Conservation (phyloP, 2,888 invertebrate species). For the Steinernema carpocapsae region DNA sequence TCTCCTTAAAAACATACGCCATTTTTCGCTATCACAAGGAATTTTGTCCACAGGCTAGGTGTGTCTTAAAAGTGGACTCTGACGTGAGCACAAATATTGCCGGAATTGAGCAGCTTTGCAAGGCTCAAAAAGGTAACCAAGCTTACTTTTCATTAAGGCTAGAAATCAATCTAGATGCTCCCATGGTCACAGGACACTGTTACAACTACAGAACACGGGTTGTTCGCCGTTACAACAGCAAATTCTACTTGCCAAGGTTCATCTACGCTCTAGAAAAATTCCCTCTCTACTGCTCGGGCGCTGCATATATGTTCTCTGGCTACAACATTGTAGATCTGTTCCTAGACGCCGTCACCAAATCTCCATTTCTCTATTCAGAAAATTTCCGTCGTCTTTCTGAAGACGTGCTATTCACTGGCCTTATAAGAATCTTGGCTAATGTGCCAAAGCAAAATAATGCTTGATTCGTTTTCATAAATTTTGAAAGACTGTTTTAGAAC, state of each 20-base stretch:
- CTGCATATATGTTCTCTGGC: constrained; percentile 35
- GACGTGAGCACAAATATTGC: constrained; percentile 31
- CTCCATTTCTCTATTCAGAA: constrained; percentile 12
- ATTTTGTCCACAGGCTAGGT: constrained; percentile 23
- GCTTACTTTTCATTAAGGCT: neutral
- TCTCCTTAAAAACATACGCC: constrained; percentile 36
- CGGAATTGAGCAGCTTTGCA: constrained; percentile 36
- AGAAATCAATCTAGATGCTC: neutral
- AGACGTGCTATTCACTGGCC: constrained; percentile 31
- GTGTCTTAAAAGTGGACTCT: constrained; percentile 34
- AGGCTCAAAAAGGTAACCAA: constrained; percentile 5
- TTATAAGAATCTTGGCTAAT: neutral
- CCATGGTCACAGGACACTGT: constrained; percentile 35
- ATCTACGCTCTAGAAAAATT: constrained; percentile 28
- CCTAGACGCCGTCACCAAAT: neutral
- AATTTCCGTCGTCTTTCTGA: constrained; percentile 30
- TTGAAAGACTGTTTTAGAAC: too few species aligned
- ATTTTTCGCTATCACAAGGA: constrained; percentile 3
- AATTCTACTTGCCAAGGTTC: constrained; percentile 30
- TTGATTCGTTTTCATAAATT: too few species aligned
- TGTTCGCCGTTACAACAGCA: neutral
- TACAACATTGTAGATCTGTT: neutral
- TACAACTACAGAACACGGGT: neutral
- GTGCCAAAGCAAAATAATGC: constrained; percentile 5
- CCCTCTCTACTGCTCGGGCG: constrained; percentile 36